Conservation (phyloP, 2,888 invertebrate genomes). For the Dasypolia templi region DNA sequence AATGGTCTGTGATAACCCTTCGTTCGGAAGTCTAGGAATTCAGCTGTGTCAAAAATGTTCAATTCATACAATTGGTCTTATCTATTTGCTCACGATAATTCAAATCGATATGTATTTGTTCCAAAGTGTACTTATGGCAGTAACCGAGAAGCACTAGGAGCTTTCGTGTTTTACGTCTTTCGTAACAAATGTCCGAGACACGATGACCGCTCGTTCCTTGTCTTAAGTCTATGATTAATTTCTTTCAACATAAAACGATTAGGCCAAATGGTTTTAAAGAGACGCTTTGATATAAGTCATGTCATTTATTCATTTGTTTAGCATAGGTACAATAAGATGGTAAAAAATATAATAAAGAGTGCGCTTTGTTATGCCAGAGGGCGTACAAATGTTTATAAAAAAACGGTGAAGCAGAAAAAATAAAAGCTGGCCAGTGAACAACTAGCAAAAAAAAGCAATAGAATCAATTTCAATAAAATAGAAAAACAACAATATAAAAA, state of each 20-base stretch:
- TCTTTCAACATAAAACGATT: constrained; percentile 33
- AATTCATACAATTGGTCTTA: too few relatives aligned
- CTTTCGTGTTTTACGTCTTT: constrained; percentile 39
- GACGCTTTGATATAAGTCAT: constrained; percentile 36
- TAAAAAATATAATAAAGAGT: too few relatives aligned
- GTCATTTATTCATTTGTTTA: too few relatives aligned
- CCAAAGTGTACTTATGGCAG: constrained; percentile 24
- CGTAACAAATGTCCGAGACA: constrained; percentile 48
- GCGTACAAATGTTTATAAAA: too few relatives aligned
- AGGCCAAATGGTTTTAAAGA: constrained; percentile 30
- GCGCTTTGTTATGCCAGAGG: too few relatives aligned
- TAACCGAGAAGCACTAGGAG: constrained; percentile 33
- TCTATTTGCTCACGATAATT: not conserved
- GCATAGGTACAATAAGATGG: too few relatives aligned
- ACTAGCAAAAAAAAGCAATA: too few relatives aligned
- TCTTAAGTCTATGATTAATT: constrained; percentile 52
- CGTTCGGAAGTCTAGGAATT: constrained; percentile 24
- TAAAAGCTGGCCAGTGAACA: too few relatives aligned
- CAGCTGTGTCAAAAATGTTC: not conserved
- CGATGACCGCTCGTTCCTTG: constrained; percentile 40
- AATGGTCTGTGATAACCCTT: constrained; percentile 35
- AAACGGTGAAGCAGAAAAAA: too few relatives aligned
- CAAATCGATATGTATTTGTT: constrained; percentile 4
- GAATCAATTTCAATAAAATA: too few relatives aligned
- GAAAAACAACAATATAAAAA: too few relatives aligned